Base-by-base conservation (phyloP, 2,797 vertebrate genomes). In the Lates japonicus region DNA sequence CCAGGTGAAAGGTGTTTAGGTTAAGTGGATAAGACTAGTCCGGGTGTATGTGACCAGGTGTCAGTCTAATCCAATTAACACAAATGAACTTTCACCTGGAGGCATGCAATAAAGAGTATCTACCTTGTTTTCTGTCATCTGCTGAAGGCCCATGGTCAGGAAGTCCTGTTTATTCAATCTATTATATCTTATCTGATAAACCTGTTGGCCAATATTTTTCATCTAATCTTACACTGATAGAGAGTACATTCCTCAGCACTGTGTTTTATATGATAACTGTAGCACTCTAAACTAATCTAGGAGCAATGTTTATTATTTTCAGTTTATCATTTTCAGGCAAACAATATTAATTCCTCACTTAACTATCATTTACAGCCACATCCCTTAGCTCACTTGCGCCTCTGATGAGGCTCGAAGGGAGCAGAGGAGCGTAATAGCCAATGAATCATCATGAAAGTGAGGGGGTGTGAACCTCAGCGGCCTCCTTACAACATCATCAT, bases 401-500 rank as follows among this genome's bases (percentile, higher is more conserved):
- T 60, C 42, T 42, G 70, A 29, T 42, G 77, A 71, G 57, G 41
- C 70, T 74, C 66, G 44, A 29, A 63, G 22, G 63, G 44, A 83
- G 70, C 71, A 31, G 39, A 42, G 41, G 77, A 76, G 60, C 7
- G 2, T 60, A 70, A 72, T 44, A 67, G 70, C 46, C 71, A 74
- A 70, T 89, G 74, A 88, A 85, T 91, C 90, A 90, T 72, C 37
- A 42, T 79, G 70, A 72, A 84, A 86, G 66, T 80, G 82, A 78
- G 81, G 87, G 79, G 82, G 80, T 66, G 76, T 70, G 79, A 80
- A 76, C 82, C 87, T 85, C 87, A 63, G 83, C 17, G 69, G 84
- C 76, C 80, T 85, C 87, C 85, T 80, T 59, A 81, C 78, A 72
- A 84, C 84, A 89, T 90, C 84, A 88, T 87, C 85, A 85, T 81